Base-by-base conservation (phyloP, 2,888 invertebrate genomes). In the Acheta domesticus region DNA sequence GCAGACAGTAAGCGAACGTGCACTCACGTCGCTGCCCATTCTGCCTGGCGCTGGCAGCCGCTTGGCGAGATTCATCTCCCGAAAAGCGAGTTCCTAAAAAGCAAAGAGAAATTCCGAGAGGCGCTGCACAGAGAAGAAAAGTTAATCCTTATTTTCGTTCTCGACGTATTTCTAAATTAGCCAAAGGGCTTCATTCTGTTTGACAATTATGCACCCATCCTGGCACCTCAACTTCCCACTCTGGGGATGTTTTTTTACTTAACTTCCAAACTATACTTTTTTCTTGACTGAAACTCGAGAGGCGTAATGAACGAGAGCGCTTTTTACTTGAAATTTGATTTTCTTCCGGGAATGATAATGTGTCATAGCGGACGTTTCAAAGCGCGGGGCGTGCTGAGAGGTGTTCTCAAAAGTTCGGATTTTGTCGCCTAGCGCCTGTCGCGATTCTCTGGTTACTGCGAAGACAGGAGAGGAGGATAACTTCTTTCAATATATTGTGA, bases 151-250 rank as follows among this genome's bases (percentile, higher is more conserved):
- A 62, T 62, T 62, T 62, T 62, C 62, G 62, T 62, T n/a, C 62
- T 62, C 16, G 73, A 76, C 12, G 77, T 50, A 48, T 77, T 75
- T 77, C 77, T 62, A 77, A 80, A 80, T 80, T 80, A 79, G 76
- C 80, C 80, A 80, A 80, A 80, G 83, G 81, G 80, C 82, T 83
- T 86, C 86, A 86, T 87, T 86, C 85, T 86, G 86, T 87, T 87
- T 87, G 87, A 86, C 86, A 87, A 87, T 87, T 87, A 87, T 87
- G 86, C 87, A 79, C 77, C 77, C 75, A 80, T 80, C 80, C 79
- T 80, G 73, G 79, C 79, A 79, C 79, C 77, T 80, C 62, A 62
- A 62, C 62, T 62, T 62, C 62, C 16, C 62, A 62, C 62, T 14
- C 62, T n/a, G 62, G 62, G 16, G 62, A 62, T 62, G 62, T 62